Evolutionary conservation across 2,113 vertebrate genomes (phyloP), one percentile per base, ranked within the genome.

Genomic region (Speoplatyrhinus poulsoni): DNA sequence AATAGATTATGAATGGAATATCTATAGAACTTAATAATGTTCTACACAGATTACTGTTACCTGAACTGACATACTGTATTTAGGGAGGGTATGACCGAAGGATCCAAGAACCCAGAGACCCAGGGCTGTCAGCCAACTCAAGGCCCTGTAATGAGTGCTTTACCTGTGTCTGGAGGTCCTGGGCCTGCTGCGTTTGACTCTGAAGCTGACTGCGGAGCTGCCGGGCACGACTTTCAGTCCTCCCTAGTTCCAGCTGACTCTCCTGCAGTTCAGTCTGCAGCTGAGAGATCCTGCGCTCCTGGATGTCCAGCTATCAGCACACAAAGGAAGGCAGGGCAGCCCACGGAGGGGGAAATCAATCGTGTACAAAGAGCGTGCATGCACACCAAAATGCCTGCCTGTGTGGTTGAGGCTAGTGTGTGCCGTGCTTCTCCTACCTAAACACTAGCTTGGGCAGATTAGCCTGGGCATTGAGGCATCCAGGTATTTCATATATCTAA

Each of bases 311-410:
- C 94, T 95, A 96, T 93, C 92, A 93, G 95, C 94, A 93, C 93
- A 94, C 93, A 88, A 86, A 81, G 90, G 82, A 80, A 89, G 84
- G 88, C 90, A 88, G 85, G 81, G 87, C 73, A 71, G 91, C 13
- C 62, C 94, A 91, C 93, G 92, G 91, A 94, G 93, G 91, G 93
- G 93, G 96, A 95, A 97, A 96, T 96, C 95, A 96, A 97, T 96
- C 94, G 91, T 77, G 69, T 77, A 85, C 80, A 87, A 84, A 85
- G 83, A 90, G 87, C 76, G 81, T 79, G 36, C 56, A 79, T 82
- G 72, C 75, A 83, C 73, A 79, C 65, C 82, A 73, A 52, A 47
- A 72, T 79, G 85, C 60, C 72, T 82, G 56, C 75, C 46, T 70
- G 73, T 79, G 65, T 77, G 69, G 79, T 77, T 63, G 68, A 71